Evolutionary conservation across 2,113 vertebrate genomes (phyloP).

Genomic region (Egretta garzetta): DNA sequence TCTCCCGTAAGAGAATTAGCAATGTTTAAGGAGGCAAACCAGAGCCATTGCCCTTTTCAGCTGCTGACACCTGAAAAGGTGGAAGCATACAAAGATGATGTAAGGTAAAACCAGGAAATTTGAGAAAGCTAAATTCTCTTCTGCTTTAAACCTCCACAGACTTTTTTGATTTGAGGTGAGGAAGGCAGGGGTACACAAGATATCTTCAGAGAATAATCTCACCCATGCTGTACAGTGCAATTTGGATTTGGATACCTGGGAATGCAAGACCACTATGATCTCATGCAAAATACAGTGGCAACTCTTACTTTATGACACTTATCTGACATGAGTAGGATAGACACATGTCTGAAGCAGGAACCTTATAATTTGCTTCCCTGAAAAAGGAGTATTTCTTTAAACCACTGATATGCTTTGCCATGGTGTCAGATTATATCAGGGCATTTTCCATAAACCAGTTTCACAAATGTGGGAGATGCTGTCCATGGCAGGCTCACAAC

Average conservation of each 20-base stretch:
- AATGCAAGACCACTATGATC: not conserved
- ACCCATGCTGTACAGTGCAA: not conserved
- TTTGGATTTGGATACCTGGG: not conserved
- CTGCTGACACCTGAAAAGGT: not conserved
- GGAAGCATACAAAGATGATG: not conserved
- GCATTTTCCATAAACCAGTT: not conserved
- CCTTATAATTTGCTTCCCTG: not conserved
- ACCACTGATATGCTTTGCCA: conserved; percentile 18
- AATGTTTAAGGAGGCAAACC: not conserved
- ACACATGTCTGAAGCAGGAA: not conserved
- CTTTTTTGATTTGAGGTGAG: not conserved
- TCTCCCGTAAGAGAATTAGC: not conserved
- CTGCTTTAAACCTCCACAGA: not conserved
- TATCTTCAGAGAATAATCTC: not conserved
- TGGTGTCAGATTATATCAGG: conserved; percentile 44
- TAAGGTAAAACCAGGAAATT: not conserved
- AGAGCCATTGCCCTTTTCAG: not conserved
- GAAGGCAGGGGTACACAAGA: not conserved
- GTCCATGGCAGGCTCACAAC: not conserved
- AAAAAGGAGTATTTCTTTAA: not conserved
- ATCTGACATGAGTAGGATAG: not conserved
- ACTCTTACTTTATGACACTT: not conserved
- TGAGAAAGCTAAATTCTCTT: not conserved
- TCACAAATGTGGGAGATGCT: not conserved
- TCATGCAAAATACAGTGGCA: not conserved